phyloP scores from a whole-genome alignment of 1,140 invertebrate species.

The Nomia melanderi region DNA sequence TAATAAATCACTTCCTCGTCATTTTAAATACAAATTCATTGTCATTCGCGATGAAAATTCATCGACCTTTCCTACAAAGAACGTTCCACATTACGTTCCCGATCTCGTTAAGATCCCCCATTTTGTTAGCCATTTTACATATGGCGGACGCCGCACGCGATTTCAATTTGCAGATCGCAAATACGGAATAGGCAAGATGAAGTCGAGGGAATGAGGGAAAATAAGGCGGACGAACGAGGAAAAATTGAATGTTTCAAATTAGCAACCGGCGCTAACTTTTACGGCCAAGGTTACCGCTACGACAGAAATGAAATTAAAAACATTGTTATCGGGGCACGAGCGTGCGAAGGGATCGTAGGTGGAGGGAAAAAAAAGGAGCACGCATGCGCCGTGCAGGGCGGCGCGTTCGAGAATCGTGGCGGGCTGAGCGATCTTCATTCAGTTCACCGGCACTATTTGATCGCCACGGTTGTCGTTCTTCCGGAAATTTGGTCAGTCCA shows the following conservation, averaged over 20 bases:
- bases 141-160: too few species aligned
- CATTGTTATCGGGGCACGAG: background rate
- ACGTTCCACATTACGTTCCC: too few species aligned
- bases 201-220: background rate
- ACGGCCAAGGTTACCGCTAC: background rate
- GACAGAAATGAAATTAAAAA: background rate
- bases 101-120: too few species aligned
- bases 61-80: too few species aligned
- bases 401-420: conserved; percentile 56
- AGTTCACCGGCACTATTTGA: conserved; percentile 71
- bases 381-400: conserved; percentile 53
- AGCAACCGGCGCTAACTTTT: background rate
- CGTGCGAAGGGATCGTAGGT: conserved; percentile 25
- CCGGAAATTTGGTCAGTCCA: background rate
- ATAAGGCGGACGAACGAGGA: background rate
- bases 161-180: too few species aligned
- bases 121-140: too few species aligned
- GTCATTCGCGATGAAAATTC: too few species aligned
- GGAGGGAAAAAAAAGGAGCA: conserved; percentile 24
- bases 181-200: too few species aligned
- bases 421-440: conserved; percentile 54
- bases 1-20: too few species aligned
- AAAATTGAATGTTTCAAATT: background rate
- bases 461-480: conserved; percentile 54
- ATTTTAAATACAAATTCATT: too few species aligned